These are phyloP conservation scores for Sebastes fasciatus DNA, from an alignment of 2,113 vertebrate genomes.

Conservation along the genomic window DNA sequence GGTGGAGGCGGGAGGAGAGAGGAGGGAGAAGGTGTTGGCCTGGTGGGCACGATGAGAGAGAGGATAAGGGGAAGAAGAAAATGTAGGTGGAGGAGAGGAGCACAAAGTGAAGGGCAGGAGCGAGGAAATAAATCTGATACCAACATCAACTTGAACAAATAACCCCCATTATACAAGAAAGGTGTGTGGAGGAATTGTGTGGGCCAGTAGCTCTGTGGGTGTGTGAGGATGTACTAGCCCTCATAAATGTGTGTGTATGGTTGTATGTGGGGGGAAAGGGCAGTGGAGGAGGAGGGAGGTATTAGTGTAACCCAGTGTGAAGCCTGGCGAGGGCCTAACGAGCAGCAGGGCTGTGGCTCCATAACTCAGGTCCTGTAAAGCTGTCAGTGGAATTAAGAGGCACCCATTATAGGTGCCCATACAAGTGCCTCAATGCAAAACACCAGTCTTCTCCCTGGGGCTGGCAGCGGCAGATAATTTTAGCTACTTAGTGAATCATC, in stretches of 20 bases:
- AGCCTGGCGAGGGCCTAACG: conserved; percentile 76
- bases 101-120: conserved; percentile 42
- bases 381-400: conserved; percentile 87
- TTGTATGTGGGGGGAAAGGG: conserved; percentile 46
- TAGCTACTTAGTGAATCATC: conserved; percentile 86
- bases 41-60: conserved; percentile 39
- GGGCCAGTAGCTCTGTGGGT: conserved; percentile 38
- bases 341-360: conserved; percentile 68
- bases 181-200: conserved; percentile 45
- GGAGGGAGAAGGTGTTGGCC: conserved; percentile 23
- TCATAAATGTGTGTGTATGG: conserved; percentile 42
- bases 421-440: conserved; percentile 81
- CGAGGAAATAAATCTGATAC: conserved; percentile 59
- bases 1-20: neutral
- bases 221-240: conserved; percentile 28
- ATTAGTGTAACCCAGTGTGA: conserved; percentile 78
- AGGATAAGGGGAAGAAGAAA: conserved; percentile 30
- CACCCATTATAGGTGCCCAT: conserved; percentile 82
- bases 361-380: conserved; percentile 85
- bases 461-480: conserved; percentile 75
- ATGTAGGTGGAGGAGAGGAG: conserved; percentile 36
- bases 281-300: conserved; percentile 35
- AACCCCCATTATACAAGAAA: conserved; percentile 60
- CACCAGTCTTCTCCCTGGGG: conserved; percentile 71
- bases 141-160: conserved; percentile 64